Base-by-base conservation (phyloP, 2,797 vertebrate species). In the Iguana delicatissima region DNA sequence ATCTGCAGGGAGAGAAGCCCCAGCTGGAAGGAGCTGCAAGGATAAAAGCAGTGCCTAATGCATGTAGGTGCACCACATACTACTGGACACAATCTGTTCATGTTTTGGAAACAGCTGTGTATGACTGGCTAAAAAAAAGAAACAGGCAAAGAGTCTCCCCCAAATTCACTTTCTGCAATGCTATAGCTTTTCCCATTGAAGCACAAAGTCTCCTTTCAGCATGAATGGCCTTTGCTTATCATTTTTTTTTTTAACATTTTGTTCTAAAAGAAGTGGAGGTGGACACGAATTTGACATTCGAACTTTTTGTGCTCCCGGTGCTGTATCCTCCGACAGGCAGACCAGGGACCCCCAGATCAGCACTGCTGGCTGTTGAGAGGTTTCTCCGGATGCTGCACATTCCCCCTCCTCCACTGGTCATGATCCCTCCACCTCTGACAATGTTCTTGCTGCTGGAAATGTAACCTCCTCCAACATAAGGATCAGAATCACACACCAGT, bases 401-500 rank as follows among this genome's bases (percentile, higher is more conserved):
- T 52, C 77, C 74, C 35, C 93, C 92, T 91, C 81, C 77, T 8
- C 93, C 88, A 0, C 84, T 90, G 91, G 84, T 94, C 81, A 95
- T 42, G 67, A 90, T 2, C 0, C 89, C 73, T 14, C 90, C 82
- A 22, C 81, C 14, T 42, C 92, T 93, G 0, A 91, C 9, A 62
- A 93, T 85, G 86, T 88, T 91, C 35, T 94, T 93, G 0, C 90
- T 90, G 73, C 93, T 94, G 84, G 94, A 89, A 57, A 90, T 0
- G 26, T 93, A 94, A 0, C 89, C 92, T 81, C 92, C 89, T 73
- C 93, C 90, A 24, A 91, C 84, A 77, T 94, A 94, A 0, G 95
- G 95, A 35, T 96, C 92, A 0, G 95, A 89, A 24, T 96, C 93
- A 0, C 93, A 96, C 52, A 96, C 57, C 80, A 93, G 3, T 0